Percentiles rank a stretch among this genome's conserved stretches.
phyloP scores from a whole-genome alignment of 2,888 invertebrate genomes.

The Nemotelus pantherinus region DNA sequence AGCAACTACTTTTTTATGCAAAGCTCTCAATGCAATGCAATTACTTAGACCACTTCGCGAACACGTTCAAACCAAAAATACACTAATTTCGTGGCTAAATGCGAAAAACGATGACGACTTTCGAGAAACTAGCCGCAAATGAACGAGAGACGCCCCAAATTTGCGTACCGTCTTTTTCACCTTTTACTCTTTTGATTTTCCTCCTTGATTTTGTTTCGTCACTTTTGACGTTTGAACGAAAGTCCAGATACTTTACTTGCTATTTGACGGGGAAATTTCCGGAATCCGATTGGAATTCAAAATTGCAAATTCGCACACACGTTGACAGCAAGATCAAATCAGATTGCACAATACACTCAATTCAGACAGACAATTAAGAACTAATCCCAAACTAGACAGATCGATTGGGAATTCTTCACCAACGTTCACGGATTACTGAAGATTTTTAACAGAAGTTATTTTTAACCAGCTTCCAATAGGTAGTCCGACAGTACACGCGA shows the following conservation, averaged over 20 bases:
- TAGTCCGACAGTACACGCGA: not conserved
- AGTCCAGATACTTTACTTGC: not conserved
- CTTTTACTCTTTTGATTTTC: not conserved
- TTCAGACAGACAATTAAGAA: no score
- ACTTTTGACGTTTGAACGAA: no score
- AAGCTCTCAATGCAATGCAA: not conserved
- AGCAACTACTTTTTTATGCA: not conserved
- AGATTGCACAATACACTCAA: no score
- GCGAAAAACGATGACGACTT: slow-evolving; percentile 10
- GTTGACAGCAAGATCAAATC: no score
- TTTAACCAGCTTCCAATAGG: not conserved
- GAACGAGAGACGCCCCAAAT: slow-evolving; percentile 29
- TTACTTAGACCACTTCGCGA: not conserved
- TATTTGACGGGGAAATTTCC: slow-evolving; percentile 1
- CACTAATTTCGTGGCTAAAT: not conserved
- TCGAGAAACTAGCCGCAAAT: not conserved
- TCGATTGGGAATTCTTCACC: no score
- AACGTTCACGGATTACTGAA: not conserved
- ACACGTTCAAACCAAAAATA: slow-evolving; percentile 6
- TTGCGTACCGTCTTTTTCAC: slow-evolving; percentile 21
- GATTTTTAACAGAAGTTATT: not conserved
- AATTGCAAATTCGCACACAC: no score
- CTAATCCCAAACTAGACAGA: no score
- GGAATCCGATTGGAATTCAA: slow-evolving; percentile 6
- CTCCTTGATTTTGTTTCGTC: not conserved